Conservation (phyloP, 2,797 vertebrate genomes). For the Pteronotus mesoamericanus region DNA sequence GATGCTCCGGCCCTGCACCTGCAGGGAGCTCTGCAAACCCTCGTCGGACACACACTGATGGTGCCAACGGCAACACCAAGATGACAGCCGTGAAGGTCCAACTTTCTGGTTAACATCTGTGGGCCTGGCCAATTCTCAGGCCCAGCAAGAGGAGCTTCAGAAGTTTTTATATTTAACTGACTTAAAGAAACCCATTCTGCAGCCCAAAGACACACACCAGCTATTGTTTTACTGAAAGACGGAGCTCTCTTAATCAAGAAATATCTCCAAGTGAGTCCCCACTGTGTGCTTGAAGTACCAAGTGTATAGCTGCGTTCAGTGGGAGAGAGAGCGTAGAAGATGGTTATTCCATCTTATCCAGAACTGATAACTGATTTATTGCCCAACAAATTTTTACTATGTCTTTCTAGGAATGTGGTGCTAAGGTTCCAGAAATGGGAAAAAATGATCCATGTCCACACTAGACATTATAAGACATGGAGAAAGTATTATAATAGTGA, state of each 20-base stretch:
- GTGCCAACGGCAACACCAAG: background rate
- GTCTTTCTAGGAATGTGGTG: background rate
- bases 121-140: background rate
- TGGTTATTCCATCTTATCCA: background rate
- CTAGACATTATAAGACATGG: background rate
- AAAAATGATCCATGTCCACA: background rate
- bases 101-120: background rate
- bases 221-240: background rate
- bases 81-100: background rate
- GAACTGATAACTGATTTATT: background rate
- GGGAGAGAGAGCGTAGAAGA: background rate
- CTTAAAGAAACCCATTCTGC: background rate
- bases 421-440: background rate
- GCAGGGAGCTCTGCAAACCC: background rate
- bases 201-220: background rate
- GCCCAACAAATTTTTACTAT: background rate
- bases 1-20: background rate
- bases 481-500: background rate
- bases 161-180: background rate
- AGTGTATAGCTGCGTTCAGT: background rate
- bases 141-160: background rate
- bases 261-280: background rate
- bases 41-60: background rate
- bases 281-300: background rate
- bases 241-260: background rate